phyloP scores from a whole-genome alignment of 2,113 vertebrate species.

The Pseudorasbora parva region DNA sequence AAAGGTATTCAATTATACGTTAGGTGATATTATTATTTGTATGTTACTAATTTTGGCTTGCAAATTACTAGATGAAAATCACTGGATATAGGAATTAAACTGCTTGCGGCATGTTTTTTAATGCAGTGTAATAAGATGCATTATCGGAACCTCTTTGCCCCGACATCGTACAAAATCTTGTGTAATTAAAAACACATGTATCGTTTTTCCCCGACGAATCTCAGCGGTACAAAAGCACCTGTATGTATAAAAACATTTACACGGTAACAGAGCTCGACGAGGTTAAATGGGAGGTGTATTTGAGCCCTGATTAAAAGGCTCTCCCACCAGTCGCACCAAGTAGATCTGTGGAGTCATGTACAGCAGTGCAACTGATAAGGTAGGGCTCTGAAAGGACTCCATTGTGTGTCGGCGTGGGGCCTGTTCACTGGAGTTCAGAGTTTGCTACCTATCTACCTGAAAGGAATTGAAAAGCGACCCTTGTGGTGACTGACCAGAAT shows the following conservation, averaged over 20 bases:
- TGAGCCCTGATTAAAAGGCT: conserved; percentile 60
- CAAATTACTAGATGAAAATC: background rate
- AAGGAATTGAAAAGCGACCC: conserved; percentile 77
- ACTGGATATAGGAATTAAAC: background rate
- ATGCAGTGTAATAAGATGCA: conserved; percentile 12
- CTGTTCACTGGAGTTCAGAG: conserved; percentile 66
- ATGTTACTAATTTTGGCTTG: background rate
- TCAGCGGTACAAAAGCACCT: conserved; percentile 49
- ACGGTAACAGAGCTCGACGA: conserved; percentile 46
- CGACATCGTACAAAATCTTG: conserved; percentile 38
- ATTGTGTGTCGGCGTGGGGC: conserved; percentile 59
- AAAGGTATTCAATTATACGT: background rate
- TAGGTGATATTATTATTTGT: background rate
- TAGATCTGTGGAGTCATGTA: conserved; percentile 62
- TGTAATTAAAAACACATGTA: conserved; percentile 56
- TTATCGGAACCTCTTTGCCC: conserved; percentile 18
- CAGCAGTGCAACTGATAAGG: conserved; percentile 51
- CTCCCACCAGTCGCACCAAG: conserved; percentile 55
- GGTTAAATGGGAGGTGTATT: conserved; percentile 55
- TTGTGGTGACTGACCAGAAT: conserved; percentile 83
- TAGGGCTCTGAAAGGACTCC: conserved; percentile 56
- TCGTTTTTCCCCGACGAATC: conserved; percentile 37
- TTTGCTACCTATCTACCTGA: conserved; percentile 71
- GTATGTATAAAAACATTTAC: conserved; percentile 60
- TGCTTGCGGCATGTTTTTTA: conserved; percentile 9